Percentiles rank a stretch among this genome's conserved stretches.
Conservation (phyloP, 2,888 invertebrate genomes). For the Cantharis rufa region DNA sequence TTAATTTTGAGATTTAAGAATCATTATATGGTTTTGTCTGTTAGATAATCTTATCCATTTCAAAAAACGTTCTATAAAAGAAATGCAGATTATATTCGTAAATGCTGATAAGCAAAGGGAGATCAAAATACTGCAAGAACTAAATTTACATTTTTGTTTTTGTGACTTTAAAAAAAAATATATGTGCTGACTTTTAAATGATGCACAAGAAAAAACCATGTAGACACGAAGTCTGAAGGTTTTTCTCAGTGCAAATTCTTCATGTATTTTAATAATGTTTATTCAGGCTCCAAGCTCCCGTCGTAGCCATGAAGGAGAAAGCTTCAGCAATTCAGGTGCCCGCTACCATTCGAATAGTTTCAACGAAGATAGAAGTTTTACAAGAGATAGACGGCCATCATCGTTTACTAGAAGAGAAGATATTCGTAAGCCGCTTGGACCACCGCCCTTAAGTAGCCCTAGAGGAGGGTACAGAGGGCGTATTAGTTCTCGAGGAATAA, state of each 20-base stretch:
- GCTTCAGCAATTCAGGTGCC: slow-evolving; percentile 57
- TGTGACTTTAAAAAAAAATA: slow-evolving; percentile 7
- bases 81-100: neutral
- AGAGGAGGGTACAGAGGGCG: slow-evolving; percentile 46
- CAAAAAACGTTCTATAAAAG: neutral
- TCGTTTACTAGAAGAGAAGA: slow-evolving; percentile 49
- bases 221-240: slow-evolving; percentile 47
- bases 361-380: slow-evolving; percentile 62
- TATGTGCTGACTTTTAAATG: slow-evolving; percentile 26
- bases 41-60: neutral
- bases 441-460: slow-evolving; percentile 43
- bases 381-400: slow-evolving; percentile 52
- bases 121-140: neutral
- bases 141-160: neutral
- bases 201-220: slow-evolving; percentile 23
- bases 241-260: slow-evolving; percentile 12
- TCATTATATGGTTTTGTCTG: neutral
- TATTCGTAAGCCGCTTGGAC: slow-evolving; percentile 51
- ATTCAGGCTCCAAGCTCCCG: slow-evolving; percentile 55
- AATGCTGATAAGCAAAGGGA: neutral
- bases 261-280: slow-evolving; percentile 36
- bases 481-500: slow-evolving; percentile 57
- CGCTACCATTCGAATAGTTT: slow-evolving; percentile 63
- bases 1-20: neutral
- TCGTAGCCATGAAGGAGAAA: slow-evolving; percentile 56